These are phyloP conservation scores for Xestia sexstrigata DNA, from an alignment of 2,888 invertebrate species.

Conservation along the genomic window DNA sequence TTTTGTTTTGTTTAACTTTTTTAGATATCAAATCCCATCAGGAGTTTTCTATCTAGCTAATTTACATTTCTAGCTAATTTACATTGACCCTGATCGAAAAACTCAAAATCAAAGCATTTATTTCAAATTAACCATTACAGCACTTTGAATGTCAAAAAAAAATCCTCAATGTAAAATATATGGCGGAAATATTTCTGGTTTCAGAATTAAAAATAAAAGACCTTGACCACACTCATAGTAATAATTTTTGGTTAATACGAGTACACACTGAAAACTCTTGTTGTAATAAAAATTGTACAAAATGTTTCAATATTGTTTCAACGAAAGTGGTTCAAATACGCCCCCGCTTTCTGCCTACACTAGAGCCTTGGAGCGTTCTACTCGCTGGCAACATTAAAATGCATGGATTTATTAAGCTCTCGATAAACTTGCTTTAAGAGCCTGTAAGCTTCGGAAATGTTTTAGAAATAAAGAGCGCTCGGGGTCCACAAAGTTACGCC, in stretches of 20 bases:
- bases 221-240: background rate
- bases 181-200: background rate
- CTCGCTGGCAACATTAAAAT: constrained; percentile 41
- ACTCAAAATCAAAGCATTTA: too few species aligned
- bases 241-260: background rate
- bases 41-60: too few species aligned
- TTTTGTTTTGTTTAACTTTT: background rate
- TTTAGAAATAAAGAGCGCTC: constrained; percentile 18
- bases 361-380: background rate
- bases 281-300: background rate
- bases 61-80: background rate
- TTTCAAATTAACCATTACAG: too few species aligned
- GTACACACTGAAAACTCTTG: background rate
- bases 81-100: background rate
- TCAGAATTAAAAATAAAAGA: background rate
- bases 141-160: too few species aligned
- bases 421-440: constrained; percentile 37
- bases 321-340: constrained; percentile 11
- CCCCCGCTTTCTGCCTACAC: background rate
- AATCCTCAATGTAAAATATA: too few species aligned
- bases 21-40: background rate
- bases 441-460: constrained; percentile 32
- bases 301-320: constrained; percentile 10
- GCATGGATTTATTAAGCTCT: constrained; percentile 48
- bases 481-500: too few species aligned